These are phyloP conservation scores for Clarias gariepinus DNA, from an alignment of 2,113 vertebrate genomes.

Conservation along the genomic window DNA sequence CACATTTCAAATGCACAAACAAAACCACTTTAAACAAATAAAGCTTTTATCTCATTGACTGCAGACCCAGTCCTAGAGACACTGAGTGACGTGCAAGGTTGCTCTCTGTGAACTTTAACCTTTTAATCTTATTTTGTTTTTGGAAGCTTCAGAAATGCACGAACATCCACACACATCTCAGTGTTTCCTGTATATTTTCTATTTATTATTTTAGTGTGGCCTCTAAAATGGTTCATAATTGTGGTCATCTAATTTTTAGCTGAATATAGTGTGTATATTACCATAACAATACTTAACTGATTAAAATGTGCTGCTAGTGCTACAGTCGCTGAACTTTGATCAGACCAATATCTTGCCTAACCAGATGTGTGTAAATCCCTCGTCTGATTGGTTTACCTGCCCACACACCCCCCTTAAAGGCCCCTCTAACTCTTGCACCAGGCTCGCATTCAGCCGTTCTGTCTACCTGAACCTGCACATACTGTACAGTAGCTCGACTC, in stretches of 20 bases:
- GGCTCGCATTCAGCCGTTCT: not conserved
- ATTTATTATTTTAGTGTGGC: not conserved
- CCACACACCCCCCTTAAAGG: conserved; percentile 18
- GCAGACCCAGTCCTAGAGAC: not conserved
- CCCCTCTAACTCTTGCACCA: conserved; percentile 8
- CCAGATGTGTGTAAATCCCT: conserved; percentile 3
- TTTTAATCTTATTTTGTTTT: not conserved
- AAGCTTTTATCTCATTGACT: not conserved
- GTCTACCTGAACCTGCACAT: not conserved
- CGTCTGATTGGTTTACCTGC: conserved; percentile 12
- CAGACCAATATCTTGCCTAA: conserved; percentile 12
- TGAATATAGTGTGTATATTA: not conserved
- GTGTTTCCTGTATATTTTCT: not conserved
- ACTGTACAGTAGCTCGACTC: not conserved
- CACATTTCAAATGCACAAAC: not conserved
- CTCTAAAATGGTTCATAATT: not conserved
- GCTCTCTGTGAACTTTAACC: not conserved
- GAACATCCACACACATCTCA: not conserved
- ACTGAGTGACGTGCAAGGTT: not conserved
- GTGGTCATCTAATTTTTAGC: not conserved
- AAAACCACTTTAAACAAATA: not conserved
- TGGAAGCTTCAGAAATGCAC: not conserved
- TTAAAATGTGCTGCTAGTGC: conserved; percentile 15
- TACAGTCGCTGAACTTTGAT: not conserved
- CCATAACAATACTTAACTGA: not conserved